Evolutionary conservation across 2,113 vertebrate species (phyloP).

Genomic region (Phalacrocorax brasilianus): DNA sequence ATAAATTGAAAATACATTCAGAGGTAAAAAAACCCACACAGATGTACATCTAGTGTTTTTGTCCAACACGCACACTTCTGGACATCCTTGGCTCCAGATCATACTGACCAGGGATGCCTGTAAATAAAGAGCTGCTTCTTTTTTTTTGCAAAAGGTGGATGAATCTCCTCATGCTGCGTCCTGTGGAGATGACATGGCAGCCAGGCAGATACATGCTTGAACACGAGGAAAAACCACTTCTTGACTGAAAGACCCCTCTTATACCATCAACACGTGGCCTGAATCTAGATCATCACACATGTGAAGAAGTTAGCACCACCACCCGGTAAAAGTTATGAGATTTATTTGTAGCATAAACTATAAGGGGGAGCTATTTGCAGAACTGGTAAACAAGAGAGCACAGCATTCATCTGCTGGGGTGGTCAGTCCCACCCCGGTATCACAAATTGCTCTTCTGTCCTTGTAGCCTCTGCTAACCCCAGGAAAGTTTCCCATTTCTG

Average conservation of each 20-base stretch:
- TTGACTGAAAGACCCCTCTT: background rate
- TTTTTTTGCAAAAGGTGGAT: background rate
- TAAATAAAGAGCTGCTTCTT: background rate
- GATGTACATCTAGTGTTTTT: background rate
- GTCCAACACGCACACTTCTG: background rate
- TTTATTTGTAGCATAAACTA: background rate
- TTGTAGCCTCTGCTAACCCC: background rate
- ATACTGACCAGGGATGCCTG: background rate
- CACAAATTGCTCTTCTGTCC: background rate
- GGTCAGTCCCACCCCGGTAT: background rate
- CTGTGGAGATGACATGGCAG: background rate
- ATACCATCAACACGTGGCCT: background rate
- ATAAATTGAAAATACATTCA: conserved; percentile 1
- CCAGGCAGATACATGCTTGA: background rate
- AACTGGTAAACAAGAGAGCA: background rate
- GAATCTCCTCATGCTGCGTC: background rate
- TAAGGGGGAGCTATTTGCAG: background rate
- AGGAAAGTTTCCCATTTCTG: background rate
- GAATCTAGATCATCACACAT: background rate
- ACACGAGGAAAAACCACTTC: background rate
- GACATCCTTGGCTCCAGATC: background rate
- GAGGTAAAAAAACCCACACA: background rate
- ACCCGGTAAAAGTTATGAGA: background rate
- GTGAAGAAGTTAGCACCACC: background rate
- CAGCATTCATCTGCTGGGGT: background rate